Conservation (phyloP, 2,113 vertebrate genomes). For the Lampris megalopsis region DNA sequence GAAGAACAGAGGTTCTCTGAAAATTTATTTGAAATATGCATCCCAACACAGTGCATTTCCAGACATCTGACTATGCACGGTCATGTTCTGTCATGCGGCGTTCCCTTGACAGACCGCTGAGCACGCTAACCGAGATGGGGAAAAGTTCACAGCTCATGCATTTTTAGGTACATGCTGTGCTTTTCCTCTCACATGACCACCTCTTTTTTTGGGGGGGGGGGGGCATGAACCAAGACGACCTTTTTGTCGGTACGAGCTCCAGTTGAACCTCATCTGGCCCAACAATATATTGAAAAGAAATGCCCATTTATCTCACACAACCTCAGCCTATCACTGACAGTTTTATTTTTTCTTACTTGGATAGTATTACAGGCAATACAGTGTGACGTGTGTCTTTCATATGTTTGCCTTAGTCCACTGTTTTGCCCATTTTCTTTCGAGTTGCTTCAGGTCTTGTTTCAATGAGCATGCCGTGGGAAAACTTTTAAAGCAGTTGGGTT, state of each 20-base stretch:
- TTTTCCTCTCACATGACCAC: constrained; percentile 12
- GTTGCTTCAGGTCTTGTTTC: background rate
- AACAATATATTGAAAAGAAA: background rate
- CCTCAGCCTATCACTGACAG: background rate
- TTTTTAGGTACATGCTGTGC: constrained; percentile 42
- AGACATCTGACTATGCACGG: constrained; percentile 47
- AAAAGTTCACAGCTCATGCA: constrained; percentile 27
- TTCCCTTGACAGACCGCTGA: constrained; percentile 48
- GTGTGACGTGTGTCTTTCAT: background rate
- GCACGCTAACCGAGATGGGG: constrained; percentile 45
- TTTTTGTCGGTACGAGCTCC: constrained; percentile 11
- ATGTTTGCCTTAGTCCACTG: background rate
- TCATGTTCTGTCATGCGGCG: constrained; percentile 56
- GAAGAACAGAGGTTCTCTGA: constrained; percentile 39
- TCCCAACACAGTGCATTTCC: constrained; percentile 27
- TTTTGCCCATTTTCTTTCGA: background rate
- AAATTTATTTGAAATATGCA: constrained; percentile 58
- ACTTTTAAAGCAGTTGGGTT: background rate
- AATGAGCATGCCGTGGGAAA: background rate
- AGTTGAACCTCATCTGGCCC: background rate
- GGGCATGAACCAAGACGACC: constrained; percentile 18
- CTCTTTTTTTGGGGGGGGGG: constrained; percentile 14
- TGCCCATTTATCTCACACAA: background rate
- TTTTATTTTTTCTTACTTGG: background rate
- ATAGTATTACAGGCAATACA: background rate